Evolutionary conservation across 2,888 invertebrate genomes (phyloP), one percentile per base, ranked within the genome.

Genomic region (Mythimna vitellina): DNA sequence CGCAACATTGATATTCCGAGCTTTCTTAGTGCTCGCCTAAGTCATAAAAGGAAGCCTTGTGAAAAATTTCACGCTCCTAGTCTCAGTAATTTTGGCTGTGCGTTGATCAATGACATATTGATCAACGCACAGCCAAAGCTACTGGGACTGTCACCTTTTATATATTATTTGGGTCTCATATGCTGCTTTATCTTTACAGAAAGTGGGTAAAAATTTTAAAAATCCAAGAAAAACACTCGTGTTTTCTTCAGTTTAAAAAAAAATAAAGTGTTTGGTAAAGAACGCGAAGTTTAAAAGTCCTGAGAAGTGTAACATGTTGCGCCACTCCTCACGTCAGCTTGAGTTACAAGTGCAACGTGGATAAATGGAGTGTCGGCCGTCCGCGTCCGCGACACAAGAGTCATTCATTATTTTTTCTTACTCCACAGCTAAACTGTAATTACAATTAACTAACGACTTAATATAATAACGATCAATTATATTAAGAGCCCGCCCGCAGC

Each of bases 301-400:
- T 70, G 66, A 67, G 69, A 82, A 78, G 35, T 67, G 76, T 69
- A 62, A 70, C 82, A 67, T 70, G 82, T 81, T 81, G 82, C 72
- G 51, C 73, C 29, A 49, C 63, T 64, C 60, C 64, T 64, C 69
- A 63, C 63, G 63, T 76, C 80, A 81, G 70, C 60, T 70, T 65
- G 73, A 71, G 68, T 73, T 70, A 73, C 73, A 76, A 72, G 73
- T 82, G 70, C 65, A 68, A 68, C 83, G 72, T 73, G 67, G 63
- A 82, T 82, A 80, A 80, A 83, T 83, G 65, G 51, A 82, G 80
- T 82, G 67, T 54, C 79, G 56, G 74, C 72, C 51, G 70, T 54
- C 65, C 54, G 46, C 51, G 70, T 54, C 67, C 54, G 46, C 72
- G 67, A 65, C 66, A 70, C 68, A 54, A 54, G n/a, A 61, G 66